phyloP scores from a whole-genome alignment of 2,888 invertebrate species.

The Agapetus fuscipes region DNA sequence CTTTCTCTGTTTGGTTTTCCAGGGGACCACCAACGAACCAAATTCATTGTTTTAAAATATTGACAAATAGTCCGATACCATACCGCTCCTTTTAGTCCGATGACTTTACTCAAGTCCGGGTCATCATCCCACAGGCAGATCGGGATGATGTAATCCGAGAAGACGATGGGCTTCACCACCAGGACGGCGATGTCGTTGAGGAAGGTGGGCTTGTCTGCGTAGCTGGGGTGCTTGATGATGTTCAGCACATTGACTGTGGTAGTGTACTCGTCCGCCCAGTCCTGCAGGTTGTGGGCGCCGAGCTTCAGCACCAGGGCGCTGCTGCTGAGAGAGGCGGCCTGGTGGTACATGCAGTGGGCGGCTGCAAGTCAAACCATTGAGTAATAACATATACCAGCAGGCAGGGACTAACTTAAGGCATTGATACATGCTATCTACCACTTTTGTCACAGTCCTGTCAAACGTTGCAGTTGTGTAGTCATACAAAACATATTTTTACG shows the following conservation, averaged over 20 bases:
- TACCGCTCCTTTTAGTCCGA: slow-evolving; percentile 37
- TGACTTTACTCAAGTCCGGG: slow-evolving; percentile 29
- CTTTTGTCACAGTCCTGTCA: too few relatives aligned
- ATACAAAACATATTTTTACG: too few relatives aligned
- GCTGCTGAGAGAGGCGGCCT: slow-evolving; percentile 27
- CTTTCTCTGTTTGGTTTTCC: too few relatives aligned
- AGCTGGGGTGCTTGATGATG: slow-evolving; percentile 33
- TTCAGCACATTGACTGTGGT: slow-evolving; percentile 35
- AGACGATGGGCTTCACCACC: slow-evolving; percentile 39
- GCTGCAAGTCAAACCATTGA: too few relatives aligned
- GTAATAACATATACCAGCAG: too few relatives aligned
- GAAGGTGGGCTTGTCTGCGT: slow-evolving; percentile 23
- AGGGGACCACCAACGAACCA: too few relatives aligned
- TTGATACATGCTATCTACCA: too few relatives aligned
- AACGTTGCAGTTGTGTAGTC: too few relatives aligned
- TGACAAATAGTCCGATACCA: too few relatives aligned
- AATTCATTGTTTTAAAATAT: too few relatives aligned
- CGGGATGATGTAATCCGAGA: slow-evolving; percentile 43
- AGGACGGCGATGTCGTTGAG: slow-evolving; percentile 48
- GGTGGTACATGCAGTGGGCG: slow-evolving; percentile 42
- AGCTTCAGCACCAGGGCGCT: slow-evolving; percentile 35
- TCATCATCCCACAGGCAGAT: slow-evolving; percentile 49
- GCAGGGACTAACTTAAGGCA: too few relatives aligned
- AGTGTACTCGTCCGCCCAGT: slow-evolving; percentile 40
- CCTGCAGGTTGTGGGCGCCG: slow-evolving; percentile 38